Evolutionary conservation across 2,888 invertebrate species (phyloP).

Genomic region (Heteromurus nitidus): DNA sequence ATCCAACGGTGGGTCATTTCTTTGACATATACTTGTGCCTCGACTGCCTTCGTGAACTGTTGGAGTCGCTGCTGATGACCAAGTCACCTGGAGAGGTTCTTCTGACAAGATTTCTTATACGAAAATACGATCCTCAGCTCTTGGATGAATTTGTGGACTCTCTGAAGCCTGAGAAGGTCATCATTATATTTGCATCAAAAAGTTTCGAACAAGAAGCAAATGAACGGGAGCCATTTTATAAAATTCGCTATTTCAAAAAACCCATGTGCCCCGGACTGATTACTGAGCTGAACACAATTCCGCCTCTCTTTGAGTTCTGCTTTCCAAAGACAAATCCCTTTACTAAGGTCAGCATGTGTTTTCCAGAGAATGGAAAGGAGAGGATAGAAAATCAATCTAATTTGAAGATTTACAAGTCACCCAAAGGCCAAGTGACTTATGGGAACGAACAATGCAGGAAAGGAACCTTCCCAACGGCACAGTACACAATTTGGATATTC

Average conservation of each 20-base stretch:
- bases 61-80: background rate
- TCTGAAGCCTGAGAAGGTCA: background rate
- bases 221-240: conserved; percentile 16
- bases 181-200: conserved; percentile 16
- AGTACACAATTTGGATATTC: conserved; percentile 11
- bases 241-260: background rate
- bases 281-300: background rate
- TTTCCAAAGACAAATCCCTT: conserved; percentile 32
- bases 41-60: background rate
- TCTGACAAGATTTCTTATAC: background rate
- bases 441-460: conserved; percentile 33
- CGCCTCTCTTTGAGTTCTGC: background rate
- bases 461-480: conserved; percentile 26
- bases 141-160: conserved; percentile 14
- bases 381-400: background rate
- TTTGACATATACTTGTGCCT: background rate
- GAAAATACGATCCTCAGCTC: background rate
- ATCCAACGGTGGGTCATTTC: conserved; percentile 37
- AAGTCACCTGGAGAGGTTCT: background rate
- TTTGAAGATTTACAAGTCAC: conserved; percentile 20
- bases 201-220: background rate
- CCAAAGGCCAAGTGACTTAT: conserved; percentile 12
- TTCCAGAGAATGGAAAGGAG: background rate
- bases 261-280: conserved; percentile 2
- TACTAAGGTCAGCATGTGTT: conserved; percentile 15